A percentile compares a stretch with the other conserved stretches of the same genome.
Evolutionary conservation across 2,113 vertebrate genomes (phyloP).

Genomic region (Sardina pilchardus): DNA sequence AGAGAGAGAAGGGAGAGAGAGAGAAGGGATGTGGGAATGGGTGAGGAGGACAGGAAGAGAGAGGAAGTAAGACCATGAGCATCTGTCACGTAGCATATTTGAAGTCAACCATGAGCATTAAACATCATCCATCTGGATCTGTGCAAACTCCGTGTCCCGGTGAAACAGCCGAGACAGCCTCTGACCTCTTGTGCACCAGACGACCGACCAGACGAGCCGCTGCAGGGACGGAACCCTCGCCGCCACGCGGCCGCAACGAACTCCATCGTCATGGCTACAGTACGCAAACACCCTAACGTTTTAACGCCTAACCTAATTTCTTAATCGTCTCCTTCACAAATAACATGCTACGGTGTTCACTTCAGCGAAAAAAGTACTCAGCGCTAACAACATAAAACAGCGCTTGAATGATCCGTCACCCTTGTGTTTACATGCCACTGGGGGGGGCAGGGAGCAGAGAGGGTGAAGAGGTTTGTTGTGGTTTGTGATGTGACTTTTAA

Average conservation of each 20-base stretch:
- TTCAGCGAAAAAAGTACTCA: background rate
- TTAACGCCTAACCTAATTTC: background rate
- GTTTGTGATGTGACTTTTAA: background rate
- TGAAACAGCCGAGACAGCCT: background rate
- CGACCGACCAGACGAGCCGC: background rate
- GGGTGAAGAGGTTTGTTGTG: background rate
- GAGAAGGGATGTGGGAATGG: background rate
- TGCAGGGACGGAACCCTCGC: background rate
- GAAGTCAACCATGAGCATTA: background rate
- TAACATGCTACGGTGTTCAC: background rate
- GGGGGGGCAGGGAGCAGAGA: background rate
- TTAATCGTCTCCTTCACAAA: background rate
- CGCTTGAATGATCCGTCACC: background rate
- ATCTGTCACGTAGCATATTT: background rate
- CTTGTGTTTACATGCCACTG: background rate
- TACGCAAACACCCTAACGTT: background rate
- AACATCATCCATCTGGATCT: slow-evolving; percentile 3
- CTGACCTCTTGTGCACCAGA: background rate
- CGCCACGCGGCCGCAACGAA: background rate
- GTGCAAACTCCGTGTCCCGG: background rate
- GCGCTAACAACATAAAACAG: background rate
- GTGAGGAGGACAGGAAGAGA: background rate
- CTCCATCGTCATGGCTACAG: background rate
- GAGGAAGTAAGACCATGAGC: background rate
- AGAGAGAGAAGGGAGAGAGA: background rate